A percentile compares a stretch with the other conserved stretches of the same genome.
Evolutionary conservation across 2,797 vertebrate genomes (phyloP).

Genomic region (Hyperoplus immaculatus): DNA sequence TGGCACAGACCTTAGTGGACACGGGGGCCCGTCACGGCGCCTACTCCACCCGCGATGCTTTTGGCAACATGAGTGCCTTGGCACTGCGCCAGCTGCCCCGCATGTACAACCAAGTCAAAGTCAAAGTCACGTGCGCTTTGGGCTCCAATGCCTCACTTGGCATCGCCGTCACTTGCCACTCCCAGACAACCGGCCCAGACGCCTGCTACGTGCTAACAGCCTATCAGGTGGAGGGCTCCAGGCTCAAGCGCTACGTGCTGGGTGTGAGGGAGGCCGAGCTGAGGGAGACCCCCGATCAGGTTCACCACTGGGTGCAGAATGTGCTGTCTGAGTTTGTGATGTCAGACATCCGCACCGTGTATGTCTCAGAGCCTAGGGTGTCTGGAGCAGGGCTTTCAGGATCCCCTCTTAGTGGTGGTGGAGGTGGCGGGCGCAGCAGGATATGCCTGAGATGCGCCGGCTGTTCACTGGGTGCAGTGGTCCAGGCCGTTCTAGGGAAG

Average conservation of each 20-base stretch:
- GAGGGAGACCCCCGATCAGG: slow-evolving; percentile 93
- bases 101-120: slow-evolving; percentile 99
- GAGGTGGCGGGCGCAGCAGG: slow-evolving; percentile 83
- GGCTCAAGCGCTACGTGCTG: slow-evolving; percentile 95
- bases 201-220: slow-evolving; percentile 96
- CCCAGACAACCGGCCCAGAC: slow-evolving; percentile 91
- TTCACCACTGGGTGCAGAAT: slow-evolving; percentile 99
- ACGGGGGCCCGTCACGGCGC: slow-evolving; percentile 96
- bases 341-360: slow-evolving; percentile 97
- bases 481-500: slow-evolving; percentile 95
- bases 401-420: slow-evolving; percentile 69
- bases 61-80: slow-evolving; percentile 96
- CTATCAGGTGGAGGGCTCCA: slow-evolving; percentile 95
- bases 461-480: slow-evolving; percentile 94
- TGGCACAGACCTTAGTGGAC: slow-evolving; percentile 98
- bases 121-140: slow-evolving; percentile 97
- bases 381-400: slow-evolving; percentile 90
- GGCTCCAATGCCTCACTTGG: slow-evolving; percentile 95
- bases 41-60: slow-evolving; percentile 94
- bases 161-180: slow-evolving; percentile 97
- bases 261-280: slow-evolving; percentile 93
- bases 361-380: slow-evolving; percentile 94
- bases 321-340: slow-evolving; percentile 99
- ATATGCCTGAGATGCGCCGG: slow-evolving; percentile 95
- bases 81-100: slow-evolving; percentile 96